Evolutionary conservation across 2,797 vertebrate species (phyloP), one percentile per base, ranked within the genome.

Genomic region (Manis crassicaudata): DNA sequence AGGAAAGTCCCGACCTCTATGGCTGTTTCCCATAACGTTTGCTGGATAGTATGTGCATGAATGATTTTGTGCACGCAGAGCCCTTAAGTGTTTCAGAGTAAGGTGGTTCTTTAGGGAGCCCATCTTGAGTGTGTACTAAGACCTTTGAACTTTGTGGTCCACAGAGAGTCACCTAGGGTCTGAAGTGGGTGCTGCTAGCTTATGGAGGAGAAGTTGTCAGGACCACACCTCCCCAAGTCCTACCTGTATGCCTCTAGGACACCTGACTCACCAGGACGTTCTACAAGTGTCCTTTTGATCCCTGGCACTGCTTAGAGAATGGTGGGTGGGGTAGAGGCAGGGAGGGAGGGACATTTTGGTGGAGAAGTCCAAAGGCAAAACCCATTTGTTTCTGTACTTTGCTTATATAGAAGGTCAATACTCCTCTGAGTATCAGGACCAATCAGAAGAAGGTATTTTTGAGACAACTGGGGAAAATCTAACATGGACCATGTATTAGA

Each of bases 371-470:
- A 62, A 32, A 88, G 65, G 52, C 35, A 89, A 17, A 72, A 68
- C 62, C 25, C 43, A 46, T 95, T 87, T 77, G 20, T 90, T 81
- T 81, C 20, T 76, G 20, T 63, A 18, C 25, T 72, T 76, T 80
- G 67, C 43, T 46, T 79, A 67, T 84, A 65, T 35, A 77, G 76
- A 67, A 77, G 29, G 52, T 46, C 29, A 52, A 3, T 13, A 56
- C 23, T 40, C 25, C 54, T 84, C 40, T 75, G 60, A 81, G 40
- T 35, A 62, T 60, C n/a, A 81, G 40, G 8, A 46, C 46, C 72
- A 93, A 60, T 4, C 25, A 27, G 40, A 68, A 56, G 85, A 88
- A 88, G 29, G 35, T 52, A 62, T 90, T 90, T 88, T 80, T 94
- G 35, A 88, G 65, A 54, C 3, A 37, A 37, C 1, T 60, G 77